Evolutionary conservation across 1,140 invertebrate species (phyloP).

Genomic region (Drosophila tani): DNA sequence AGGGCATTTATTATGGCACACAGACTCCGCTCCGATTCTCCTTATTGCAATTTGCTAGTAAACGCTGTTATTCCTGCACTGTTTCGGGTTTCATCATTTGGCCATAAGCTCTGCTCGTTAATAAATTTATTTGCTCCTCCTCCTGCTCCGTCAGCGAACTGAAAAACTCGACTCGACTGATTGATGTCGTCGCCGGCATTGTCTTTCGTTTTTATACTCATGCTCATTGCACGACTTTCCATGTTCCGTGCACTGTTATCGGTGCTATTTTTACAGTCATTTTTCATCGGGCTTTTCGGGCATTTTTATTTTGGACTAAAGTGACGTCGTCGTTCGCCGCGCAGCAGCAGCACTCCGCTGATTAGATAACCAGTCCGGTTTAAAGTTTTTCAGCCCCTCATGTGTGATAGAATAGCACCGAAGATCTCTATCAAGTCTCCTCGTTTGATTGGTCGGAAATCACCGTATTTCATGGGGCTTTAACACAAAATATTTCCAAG

Average conservation of each 20-base stretch:
- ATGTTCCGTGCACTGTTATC: conserved; percentile 38
- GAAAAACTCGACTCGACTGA: conserved; percentile 74
- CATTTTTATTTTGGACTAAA: conserved; percentile 54
- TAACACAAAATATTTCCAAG: neutral
- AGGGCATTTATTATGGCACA: conserved; percentile 40
- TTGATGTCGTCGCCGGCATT: conserved; percentile 62
- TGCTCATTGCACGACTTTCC: conserved; percentile 26
- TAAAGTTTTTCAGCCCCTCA: conserved; percentile 30
- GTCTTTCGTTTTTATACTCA: conserved; percentile 74
- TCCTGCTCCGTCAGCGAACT: conserved; percentile 24
- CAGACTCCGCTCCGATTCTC: conserved; percentile 14
- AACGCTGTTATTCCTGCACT: conserved; percentile 42
- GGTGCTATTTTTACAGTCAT: conserved; percentile 41
- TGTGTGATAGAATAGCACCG: conserved; percentile 9
- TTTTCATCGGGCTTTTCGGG: conserved; percentile 49
- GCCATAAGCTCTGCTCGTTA: conserved; percentile 44
- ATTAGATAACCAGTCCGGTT: conserved; percentile 43
- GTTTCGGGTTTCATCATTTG: conserved; percentile 48
- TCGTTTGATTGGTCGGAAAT: conserved; percentile 17
- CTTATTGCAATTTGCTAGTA: conserved; percentile 25
- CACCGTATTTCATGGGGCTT: conserved; percentile 3
- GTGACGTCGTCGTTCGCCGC: conserved; percentile 23
- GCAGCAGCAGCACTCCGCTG: neutral
- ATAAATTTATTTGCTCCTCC: conserved; percentile 43
- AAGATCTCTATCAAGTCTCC: conserved; percentile 20